Conservation (phyloP, 2,113 vertebrate genomes). For the Malaclemys terrapin region DNA sequence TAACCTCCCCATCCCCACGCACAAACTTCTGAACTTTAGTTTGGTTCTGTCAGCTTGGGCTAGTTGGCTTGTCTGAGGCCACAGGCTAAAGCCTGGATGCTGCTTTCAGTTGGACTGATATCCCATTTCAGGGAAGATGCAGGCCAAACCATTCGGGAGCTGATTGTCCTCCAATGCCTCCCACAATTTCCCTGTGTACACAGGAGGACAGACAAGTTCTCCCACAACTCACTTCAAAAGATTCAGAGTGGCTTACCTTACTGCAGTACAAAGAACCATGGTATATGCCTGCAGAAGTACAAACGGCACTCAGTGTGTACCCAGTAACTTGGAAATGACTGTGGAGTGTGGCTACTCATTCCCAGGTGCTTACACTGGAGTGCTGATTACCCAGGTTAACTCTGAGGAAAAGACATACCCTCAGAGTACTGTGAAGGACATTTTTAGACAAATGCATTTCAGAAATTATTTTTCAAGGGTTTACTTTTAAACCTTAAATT, state of each 20-base stretch:
- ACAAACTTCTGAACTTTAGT: background rate
- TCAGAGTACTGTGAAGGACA: background rate
- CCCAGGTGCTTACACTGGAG: background rate
- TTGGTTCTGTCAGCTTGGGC: background rate
- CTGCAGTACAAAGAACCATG: background rate
- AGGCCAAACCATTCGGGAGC: background rate
- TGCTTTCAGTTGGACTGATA: background rate
- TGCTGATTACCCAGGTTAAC: background rate
- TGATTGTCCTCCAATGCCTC: constrained; percentile 17
- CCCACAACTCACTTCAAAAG: background rate
- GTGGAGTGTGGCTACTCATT: background rate
- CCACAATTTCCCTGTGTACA: background rate
- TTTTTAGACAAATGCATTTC: background rate
- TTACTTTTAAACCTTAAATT: background rate
- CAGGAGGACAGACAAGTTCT: background rate
- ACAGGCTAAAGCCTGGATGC: background rate
- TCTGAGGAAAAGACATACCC: background rate
- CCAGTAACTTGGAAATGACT: background rate
- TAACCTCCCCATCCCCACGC: background rate
- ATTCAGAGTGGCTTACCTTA: background rate
- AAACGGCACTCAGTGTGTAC: background rate
- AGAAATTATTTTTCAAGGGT: background rate
- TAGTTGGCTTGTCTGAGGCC: background rate
- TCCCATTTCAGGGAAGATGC: constrained; percentile 30
- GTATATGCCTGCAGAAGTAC: background rate